Evolutionary conservation across 2,113 vertebrate genomes (phyloP), one percentile per base, ranked within the genome.

Genomic region (Poeciliopsis prolifica): DNA sequence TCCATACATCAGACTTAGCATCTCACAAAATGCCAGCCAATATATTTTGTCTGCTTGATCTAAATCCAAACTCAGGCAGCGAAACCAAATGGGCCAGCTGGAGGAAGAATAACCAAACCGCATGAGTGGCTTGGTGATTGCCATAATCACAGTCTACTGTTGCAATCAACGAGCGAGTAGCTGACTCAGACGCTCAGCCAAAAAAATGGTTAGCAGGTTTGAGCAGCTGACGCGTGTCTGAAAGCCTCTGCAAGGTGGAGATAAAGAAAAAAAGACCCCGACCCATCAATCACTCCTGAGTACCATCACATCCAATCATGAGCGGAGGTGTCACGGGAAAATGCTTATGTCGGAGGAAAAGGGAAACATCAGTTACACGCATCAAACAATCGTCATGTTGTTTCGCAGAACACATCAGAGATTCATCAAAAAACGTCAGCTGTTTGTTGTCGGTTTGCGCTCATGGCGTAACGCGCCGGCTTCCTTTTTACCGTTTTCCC

Each of bases 81-180:
- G 4, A 63, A 65, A 81, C 65, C 75, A 88, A 87, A 70, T 24
- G 17, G 76, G 30, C 66, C 83, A 88, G 86, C 84, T 87, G 86
- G 79, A 81, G 74, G 67, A 83, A 79, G 77, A n/a, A 67, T 44
- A 54, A 75, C 26, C 69, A 42, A 40, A 73, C n/a, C 61, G 75
- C 64, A 48, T 30, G 74, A 85, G 80, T 61, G 66, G 61, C 6
- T 72, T 1, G 3, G 68, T 85, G 84, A 89, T 89, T 81, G 72
- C 81, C 61, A 68, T 88, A 86, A 91, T 89, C 82, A 90, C 79
- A 71, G 77, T 77, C 82, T 73, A 72, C 22, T 37, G 28, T 79
- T 83, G 79, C 66, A 85, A 73, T 90, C 86, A 80, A 48, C 0
- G 30, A 66, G 30, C 64, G 69, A 83, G 85, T 11, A 76, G 81